Percentiles rank a stretch among this genome's conserved stretches.
These are phyloP conservation scores for Coccyzus lansbergi DNA, from an alignment of 2,797 vertebrate species.

Conservation along the genomic window DNA sequence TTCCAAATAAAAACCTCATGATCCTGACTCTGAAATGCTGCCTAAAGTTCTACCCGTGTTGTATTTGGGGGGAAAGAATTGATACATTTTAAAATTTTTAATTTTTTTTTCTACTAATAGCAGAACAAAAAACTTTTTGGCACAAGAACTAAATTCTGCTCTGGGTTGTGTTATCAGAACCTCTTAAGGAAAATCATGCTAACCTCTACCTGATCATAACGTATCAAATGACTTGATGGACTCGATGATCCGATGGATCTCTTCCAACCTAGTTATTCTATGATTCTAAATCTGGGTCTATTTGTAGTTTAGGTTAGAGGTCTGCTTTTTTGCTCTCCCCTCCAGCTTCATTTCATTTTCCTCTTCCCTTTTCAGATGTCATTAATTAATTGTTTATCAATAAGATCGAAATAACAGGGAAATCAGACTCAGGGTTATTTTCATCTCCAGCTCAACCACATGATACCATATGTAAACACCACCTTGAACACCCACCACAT, in stretches of 20 bases:
- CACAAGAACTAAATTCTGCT: neutral
- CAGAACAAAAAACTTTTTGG: neutral
- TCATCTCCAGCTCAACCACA: neutral
- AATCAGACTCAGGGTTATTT: neutral
- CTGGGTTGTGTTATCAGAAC: conserved; percentile 51
- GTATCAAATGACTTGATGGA: too few relatives aligned
- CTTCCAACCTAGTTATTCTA: too few relatives aligned
- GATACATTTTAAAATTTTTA: too few relatives aligned
- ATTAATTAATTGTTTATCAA: neutral
- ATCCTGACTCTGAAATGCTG: conserved; percentile 6
- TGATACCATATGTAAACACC: neutral
- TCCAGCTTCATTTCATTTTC: neutral
- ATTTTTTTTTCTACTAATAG: neutral
- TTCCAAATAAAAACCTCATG: conserved; percentile 72
- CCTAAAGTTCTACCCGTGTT: conserved; percentile 17
- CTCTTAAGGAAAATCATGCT: neutral
- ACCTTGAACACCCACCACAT: too few relatives aligned
- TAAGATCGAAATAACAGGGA: neutral
- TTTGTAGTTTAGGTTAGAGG: neutral
- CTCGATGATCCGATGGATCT: too few relatives aligned
- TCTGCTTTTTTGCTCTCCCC: neutral
- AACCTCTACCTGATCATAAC: neutral
- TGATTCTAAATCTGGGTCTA: neutral
- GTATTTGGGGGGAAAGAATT: neutral
- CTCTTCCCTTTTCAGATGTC: neutral